phyloP scores from a whole-genome alignment of 2,888 invertebrate species.

The Muschampia plurimacula region DNA sequence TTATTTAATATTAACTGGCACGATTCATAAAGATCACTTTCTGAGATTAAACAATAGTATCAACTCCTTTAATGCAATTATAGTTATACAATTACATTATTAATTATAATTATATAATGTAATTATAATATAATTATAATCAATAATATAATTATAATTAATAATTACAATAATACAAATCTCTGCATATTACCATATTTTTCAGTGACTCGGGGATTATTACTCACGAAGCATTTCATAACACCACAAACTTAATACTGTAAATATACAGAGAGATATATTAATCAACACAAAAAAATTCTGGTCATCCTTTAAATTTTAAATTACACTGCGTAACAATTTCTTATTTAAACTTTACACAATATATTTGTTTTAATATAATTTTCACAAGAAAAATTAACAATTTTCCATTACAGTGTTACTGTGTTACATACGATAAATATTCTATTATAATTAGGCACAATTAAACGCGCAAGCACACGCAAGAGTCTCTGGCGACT shows the following conservation, averaged over 20 bases:
- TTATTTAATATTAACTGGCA: not conserved
- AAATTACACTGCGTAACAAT: not conserved
- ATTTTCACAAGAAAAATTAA: conserved; percentile 1
- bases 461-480: not conserved
- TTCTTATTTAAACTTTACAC: not conserved
- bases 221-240: too few species aligned
- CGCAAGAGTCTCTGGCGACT: not conserved
- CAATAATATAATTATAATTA: too few species aligned
- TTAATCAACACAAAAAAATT: too few species aligned
- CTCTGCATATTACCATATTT: too few species aligned
- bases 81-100: too few species aligned
- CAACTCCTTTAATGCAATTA: too few species aligned
- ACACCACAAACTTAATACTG: too few species aligned
- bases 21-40: not conserved
- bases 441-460: conserved; percentile 11
- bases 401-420: not conserved
- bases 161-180: too few species aligned
- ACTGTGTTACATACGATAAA: not conserved
- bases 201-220: too few species aligned
- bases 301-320: not conserved
- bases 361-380: not conserved
- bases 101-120: too few species aligned
- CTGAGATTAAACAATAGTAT: not conserved
- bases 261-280: too few species aligned
- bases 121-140: too few species aligned